Evolutionary conservation across 2,113 vertebrate genomes (phyloP).

Genomic region (Ivindomyrus marchei): DNA sequence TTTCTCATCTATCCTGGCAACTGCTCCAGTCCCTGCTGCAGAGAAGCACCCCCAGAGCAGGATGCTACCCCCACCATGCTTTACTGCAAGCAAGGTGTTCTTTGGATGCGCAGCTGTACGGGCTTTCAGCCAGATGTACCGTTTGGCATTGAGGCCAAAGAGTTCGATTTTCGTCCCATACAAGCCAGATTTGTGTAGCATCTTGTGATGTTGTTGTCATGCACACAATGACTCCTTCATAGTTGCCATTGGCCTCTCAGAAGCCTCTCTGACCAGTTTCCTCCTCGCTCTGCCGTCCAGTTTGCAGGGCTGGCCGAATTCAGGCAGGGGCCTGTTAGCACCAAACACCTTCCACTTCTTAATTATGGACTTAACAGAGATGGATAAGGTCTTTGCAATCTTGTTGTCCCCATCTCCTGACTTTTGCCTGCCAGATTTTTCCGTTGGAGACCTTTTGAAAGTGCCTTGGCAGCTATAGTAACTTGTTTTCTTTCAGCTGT

Average conservation of each 20-base stretch:
- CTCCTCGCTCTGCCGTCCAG: background rate
- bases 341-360: background rate
- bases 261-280: background rate
- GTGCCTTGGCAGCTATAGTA: background rate
- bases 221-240: background rate
- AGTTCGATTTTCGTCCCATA: background rate
- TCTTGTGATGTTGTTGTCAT: background rate
- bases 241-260: background rate
- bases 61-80: too few relatives aligned
- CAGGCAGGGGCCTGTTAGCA: background rate
- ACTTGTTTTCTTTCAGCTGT: background rate
- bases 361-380: background rate
- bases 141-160: too few relatives aligned
- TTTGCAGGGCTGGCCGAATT: background rate
- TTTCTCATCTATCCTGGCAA: too few relatives aligned
- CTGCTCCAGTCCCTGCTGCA: too few relatives aligned
- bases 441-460: background rate
- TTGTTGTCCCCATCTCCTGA: background rate
- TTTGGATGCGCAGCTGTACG: too few relatives aligned
- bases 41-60: too few relatives aligned
- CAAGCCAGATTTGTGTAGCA: background rate
- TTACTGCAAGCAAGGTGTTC: too few relatives aligned
- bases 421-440: background rate
- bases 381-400: background rate
- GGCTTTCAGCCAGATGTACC: too few relatives aligned